Percentiles rank a stretch among this genome's conserved stretches.
phyloP scores from a whole-genome alignment of 2,888 invertebrate genomes.

The Acanthosepion pharaonis region DNA sequence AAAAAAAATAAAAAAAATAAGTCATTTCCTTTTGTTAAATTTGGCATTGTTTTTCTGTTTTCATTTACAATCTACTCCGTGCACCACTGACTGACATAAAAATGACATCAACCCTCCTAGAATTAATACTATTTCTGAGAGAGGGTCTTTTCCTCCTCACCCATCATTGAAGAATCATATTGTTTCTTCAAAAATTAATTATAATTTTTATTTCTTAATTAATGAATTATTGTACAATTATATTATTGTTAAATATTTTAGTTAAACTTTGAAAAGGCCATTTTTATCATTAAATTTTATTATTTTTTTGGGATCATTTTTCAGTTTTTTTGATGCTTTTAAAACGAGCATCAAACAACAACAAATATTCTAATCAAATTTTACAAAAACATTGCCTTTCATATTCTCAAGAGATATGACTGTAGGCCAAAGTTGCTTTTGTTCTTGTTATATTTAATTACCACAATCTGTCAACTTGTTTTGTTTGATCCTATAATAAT shows the following conservation, averaged over 20 bases:
- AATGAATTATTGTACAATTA: too few relatives aligned
- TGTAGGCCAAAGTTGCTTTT: too few relatives aligned
- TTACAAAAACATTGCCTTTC: too few relatives aligned
- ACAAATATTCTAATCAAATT: too few relatives aligned
- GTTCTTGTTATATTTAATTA: too few relatives aligned
- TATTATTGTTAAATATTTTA: not conserved
- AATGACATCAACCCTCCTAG: not conserved
- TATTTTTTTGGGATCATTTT: not conserved
- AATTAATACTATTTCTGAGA: not conserved
- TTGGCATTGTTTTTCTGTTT: not conserved
- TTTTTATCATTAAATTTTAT: not conserved
- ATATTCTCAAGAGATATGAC: too few relatives aligned
- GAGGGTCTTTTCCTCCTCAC: not conserved
- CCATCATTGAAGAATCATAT: not conserved
- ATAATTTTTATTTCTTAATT: not conserved
- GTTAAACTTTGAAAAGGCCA: not conserved
- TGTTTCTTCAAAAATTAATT: not conserved
- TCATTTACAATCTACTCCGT: not conserved
- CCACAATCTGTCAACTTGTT: too few relatives aligned
- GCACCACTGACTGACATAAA: conserved; percentile 24
- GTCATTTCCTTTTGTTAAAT: not conserved
- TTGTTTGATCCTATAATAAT: too few relatives aligned
- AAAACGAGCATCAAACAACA: too few relatives aligned
- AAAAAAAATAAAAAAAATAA: too few relatives aligned
- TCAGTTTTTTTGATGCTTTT: too few relatives aligned